Conservation (phyloP, 2,113 vertebrate species). For the Myrmecobius fasciatus region DNA sequence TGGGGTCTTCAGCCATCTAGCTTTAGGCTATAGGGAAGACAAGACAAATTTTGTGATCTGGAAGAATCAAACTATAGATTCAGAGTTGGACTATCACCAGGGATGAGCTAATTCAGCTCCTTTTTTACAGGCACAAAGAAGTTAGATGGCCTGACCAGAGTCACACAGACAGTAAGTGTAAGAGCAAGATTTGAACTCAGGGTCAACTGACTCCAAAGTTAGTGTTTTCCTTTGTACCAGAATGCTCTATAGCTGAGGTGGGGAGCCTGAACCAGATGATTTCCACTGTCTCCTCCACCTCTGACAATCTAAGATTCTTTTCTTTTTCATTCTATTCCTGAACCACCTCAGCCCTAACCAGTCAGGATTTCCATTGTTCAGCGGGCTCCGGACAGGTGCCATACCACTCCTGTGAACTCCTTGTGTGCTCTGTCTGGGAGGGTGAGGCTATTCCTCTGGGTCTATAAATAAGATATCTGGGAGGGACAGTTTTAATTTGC, state of each 20-base stretch:
- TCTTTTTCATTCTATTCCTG: not conserved
- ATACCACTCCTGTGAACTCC: not conserved
- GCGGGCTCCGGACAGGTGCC: conserved; percentile 57
- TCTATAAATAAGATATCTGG: conserved; percentile 80
- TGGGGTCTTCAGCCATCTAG: not conserved
- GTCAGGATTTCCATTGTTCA: not conserved
- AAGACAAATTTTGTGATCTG: not conserved
- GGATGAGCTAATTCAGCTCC: not conserved
- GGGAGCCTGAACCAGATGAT: not conserved
- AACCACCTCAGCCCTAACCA: not conserved
- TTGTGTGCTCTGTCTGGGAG: conserved; percentile 49
- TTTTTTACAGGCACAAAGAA: not conserved
- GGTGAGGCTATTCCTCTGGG: conserved; percentile 55
- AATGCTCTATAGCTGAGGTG: not conserved
- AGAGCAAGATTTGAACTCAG: not conserved
- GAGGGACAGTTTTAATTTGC: conserved; percentile 77
- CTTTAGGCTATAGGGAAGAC: not conserved
- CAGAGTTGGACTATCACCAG: not conserved
- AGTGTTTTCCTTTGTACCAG: not conserved
- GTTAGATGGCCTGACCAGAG: not conserved
- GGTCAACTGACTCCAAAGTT: not conserved
- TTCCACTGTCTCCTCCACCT: not conserved
- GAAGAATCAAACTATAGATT: not conserved
- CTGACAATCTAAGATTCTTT: not conserved
- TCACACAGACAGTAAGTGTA: not conserved